Conservation (phyloP, 2,888 invertebrate genomes). For the Spodoptera exigua region DNA sequence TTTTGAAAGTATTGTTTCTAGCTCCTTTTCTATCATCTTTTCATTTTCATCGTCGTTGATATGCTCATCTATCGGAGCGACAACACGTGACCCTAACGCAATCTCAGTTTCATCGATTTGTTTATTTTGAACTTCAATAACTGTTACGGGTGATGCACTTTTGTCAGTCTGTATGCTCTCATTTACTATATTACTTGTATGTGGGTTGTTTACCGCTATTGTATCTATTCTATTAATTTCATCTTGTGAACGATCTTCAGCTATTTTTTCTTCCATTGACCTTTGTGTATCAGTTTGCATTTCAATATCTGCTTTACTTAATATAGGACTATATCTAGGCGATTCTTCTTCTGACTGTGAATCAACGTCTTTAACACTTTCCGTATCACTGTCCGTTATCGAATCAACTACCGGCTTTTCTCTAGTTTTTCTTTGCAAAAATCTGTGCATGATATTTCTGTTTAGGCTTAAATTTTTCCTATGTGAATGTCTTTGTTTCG, state of each 20-base stretch:
- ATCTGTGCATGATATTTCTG: conserved; percentile 44
- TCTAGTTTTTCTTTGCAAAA: conserved; percentile 37
- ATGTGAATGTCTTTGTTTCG: conserved; percentile 15
- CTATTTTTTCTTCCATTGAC: too few relatives aligned
- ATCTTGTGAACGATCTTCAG: too few relatives aligned
- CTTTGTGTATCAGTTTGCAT: too few relatives aligned
- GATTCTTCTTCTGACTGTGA: too few relatives aligned
- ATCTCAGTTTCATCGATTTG: conserved; percentile 29
- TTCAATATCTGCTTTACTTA: too few relatives aligned
- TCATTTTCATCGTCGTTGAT: background rate
- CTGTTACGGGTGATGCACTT: background rate
- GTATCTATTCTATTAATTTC: too few relatives aligned
- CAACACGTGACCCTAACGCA: conserved; percentile 1
- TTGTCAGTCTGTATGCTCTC: conserved; percentile 14
- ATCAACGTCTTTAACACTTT: too few relatives aligned
- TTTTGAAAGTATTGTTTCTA: background rate
- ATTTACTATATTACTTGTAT: conserved; percentile 5
- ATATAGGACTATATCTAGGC: too few relatives aligned
- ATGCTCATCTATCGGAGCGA: background rate
- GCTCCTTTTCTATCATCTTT: background rate
- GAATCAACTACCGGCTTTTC: conserved; percentile 4
- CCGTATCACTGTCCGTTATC: too few relatives aligned
- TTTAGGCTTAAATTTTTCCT: conserved; percentile 44
- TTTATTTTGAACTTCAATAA: background rate
- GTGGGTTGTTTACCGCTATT: too few relatives aligned